These are phyloP conservation scores for Montipora capricornis DNA, from an alignment of 64 coral and sea anemone genomes.

Conservation along the genomic window DNA sequence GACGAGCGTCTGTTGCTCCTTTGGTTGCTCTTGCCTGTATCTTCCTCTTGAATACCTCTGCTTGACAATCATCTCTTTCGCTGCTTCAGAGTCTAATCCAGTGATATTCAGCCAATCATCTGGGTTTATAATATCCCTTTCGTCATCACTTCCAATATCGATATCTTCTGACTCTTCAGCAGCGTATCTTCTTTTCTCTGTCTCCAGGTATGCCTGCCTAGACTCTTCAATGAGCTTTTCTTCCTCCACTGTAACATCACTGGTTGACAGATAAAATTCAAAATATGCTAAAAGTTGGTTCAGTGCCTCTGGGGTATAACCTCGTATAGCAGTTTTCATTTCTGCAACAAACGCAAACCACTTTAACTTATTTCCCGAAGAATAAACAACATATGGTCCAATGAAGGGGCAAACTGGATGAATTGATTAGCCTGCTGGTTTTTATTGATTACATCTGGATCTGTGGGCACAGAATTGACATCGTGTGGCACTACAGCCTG, in stretches of 20 bases:
- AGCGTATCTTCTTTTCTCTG: constrained; percentile 33
- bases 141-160: constrained; percentile 39
- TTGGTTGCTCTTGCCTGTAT: constrained; percentile 19
- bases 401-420: too few relatives aligned
- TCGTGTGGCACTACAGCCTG: too few relatives aligned
- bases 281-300: background rate
- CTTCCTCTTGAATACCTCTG: constrained; percentile 40
- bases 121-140: constrained; percentile 31
- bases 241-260: constrained; percentile 55
- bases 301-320: too few relatives aligned
- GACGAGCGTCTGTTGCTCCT: background rate
- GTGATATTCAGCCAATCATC: constrained; percentile 70
- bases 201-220: constrained; percentile 45
- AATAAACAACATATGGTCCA: too few relatives aligned
- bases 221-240: constrained; percentile 61
- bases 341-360: too few relatives aligned
- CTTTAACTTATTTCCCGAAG: too few relatives aligned
- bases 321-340: too few relatives aligned
- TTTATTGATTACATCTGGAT: too few relatives aligned
- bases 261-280: constrained; percentile 59
- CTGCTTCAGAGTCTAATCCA: constrained; percentile 40
- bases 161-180: constrained; percentile 15
- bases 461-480: too few relatives aligned
- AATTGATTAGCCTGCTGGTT: too few relatives aligned
- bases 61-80: constrained; percentile 69